Evolutionary conservation across 2,888 invertebrate species (phyloP).

Genomic region (Rhogogaster chlorosoma): DNA sequence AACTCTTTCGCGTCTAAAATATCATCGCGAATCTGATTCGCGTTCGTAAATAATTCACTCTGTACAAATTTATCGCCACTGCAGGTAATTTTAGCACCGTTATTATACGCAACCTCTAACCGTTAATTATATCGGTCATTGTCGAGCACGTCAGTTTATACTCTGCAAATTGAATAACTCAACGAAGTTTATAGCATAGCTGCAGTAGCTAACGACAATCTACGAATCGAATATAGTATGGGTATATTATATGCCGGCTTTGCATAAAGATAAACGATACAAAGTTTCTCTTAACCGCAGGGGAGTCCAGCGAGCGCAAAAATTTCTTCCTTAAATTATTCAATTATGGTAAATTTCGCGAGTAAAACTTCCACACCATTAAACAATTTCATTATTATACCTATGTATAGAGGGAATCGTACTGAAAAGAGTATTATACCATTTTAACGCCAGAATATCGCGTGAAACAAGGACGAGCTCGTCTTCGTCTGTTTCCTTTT

Average conservation of each 20-base stretch:
- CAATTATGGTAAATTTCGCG: constrained; percentile 10
- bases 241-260: not conserved
- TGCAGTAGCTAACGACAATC: not conserved
- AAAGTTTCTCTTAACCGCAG: not conserved
- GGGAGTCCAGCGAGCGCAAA: not conserved
- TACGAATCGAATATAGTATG: not conserved
- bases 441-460: not conserved
- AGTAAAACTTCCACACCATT: not conserved
- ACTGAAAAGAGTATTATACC: not conserved
- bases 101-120: not conserved
- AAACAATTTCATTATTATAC: constrained; percentile 4
- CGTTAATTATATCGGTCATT: not conserved
- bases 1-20: no score
- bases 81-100: not conserved
- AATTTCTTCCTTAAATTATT: not conserved
- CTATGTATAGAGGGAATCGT: not conserved
- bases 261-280: not conserved
- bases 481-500: not conserved
- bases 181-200: not conserved
- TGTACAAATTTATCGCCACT: not conserved
- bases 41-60: not conserved
- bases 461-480: not conserved
- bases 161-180: not conserved
- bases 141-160: not conserved
- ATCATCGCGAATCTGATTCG: no score